These are phyloP conservation scores for Pavo muticus DNA, from an alignment of 2,113 vertebrate species.

Conservation along the genomic window DNA sequence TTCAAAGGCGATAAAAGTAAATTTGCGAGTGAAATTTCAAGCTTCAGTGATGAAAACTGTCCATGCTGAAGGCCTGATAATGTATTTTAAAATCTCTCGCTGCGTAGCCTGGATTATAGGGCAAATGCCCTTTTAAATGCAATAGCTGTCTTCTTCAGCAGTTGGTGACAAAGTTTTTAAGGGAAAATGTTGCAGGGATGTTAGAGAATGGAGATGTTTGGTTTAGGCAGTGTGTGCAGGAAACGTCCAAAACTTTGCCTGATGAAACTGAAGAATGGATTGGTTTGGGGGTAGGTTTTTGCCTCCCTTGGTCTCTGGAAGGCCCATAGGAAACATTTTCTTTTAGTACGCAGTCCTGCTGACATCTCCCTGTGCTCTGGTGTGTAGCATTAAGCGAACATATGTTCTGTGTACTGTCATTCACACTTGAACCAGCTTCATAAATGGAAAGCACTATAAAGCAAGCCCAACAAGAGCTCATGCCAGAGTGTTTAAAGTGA, in stretches of 20 bases:
- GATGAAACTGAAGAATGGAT: neutral
- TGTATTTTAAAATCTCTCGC: neutral
- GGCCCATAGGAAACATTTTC: too few relatives aligned
- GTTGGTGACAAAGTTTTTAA: neutral
- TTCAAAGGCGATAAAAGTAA: neutral
- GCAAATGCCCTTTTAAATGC: neutral
- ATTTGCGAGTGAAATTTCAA: neutral
- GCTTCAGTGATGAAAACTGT: neutral
- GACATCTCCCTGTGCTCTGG: neutral
- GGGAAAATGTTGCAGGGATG: neutral
- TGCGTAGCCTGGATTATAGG: neutral
- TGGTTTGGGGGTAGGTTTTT: neutral
- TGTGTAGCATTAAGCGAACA: neutral
- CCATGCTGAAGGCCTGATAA: neutral
- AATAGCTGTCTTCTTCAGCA: neutral
- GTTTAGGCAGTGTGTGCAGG: neutral
- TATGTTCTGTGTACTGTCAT: rapidly evolving
- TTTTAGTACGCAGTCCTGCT: neutral
- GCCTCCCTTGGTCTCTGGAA: neutral
- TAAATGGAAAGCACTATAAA: rapidly evolving
- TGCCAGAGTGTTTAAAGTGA: neutral
- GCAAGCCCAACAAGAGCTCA: neutral
- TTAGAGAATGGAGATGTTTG: neutral
- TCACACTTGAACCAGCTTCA: neutral
- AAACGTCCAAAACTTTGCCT: neutral